Base-by-base conservation (phyloP, 2,113 vertebrate species). In the Oenanthe oenanthe region DNA sequence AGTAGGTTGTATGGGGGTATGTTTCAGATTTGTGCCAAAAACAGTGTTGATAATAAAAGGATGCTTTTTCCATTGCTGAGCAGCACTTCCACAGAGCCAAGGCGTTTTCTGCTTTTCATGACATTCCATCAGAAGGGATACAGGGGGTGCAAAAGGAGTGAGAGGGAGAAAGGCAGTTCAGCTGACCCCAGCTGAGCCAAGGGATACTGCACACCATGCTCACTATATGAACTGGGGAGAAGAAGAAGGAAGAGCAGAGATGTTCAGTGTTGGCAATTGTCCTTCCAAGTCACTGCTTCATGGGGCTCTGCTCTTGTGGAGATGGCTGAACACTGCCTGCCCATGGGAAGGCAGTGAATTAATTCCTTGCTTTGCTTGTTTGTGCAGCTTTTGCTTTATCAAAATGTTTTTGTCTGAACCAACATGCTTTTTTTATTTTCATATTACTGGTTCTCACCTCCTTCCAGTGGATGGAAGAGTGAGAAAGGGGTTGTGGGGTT, bases 241-340 rank as follows among this genome's bases (percentile, higher is more conserved):
- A 65, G 32, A 12, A 40, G 45, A n/a, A 47, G n/a, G n/a, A 71
- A 31, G 10, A 43, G 36, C 5, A 9, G 15, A 60, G 28, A 38
- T 12, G 10, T 45, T 29, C 45, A 53, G 32, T 4, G 19, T 38
- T n/a, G 45, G 7, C 4, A 19, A 9, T 14, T 60, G 5, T 25
- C 32, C 29, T 58, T 31, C 42, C 18, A 26, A 50, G 18, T 11
- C 16, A 43, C 5, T 0, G 0, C 29, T 29, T n/a, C 7, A 58
- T 4, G 4, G 26, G 36, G 18, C 6, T 17, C 14, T 50, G 42
- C 9, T 28, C 12, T 28, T 31, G 14, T 13, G 17, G 36, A 34
- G 5, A 32, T 17, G 22, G 24, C 38, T 29, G 15, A 45, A 53
- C 32, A 15, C 6, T 28, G 9, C 15, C n/a, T 19, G 24, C 7